Conservation (phyloP, 2,113 vertebrate species). For the Chamaea fasciata region DNA sequence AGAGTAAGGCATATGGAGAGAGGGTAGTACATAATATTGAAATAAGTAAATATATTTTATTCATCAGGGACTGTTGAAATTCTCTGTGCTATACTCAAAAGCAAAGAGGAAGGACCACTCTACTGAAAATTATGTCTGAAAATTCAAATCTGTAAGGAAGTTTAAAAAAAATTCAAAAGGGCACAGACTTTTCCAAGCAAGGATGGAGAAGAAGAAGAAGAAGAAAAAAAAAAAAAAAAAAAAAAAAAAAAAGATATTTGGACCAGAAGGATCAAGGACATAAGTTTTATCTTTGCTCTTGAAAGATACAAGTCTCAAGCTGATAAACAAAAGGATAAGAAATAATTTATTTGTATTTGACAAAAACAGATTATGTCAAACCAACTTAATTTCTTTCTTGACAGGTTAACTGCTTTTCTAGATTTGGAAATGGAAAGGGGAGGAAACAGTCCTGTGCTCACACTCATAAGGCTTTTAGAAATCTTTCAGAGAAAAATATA, state of each 20-base stretch:
- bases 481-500: not conserved
- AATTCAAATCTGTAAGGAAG: not conserved
- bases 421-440: not conserved
- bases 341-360: not conserved
- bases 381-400: not conserved
- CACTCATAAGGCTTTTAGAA: not conserved
- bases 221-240: no score
- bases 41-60: not conserved
- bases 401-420: not conserved
- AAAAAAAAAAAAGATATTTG: not conserved
- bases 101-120: not conserved
- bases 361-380: not conserved
- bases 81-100: not conserved
- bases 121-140: not conserved
- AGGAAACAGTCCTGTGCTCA: not conserved
- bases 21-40: not conserved
- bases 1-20: not conserved
- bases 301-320: not conserved
- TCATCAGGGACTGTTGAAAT: not conserved
- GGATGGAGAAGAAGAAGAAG: accelerated
- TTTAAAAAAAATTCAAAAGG: not conserved
- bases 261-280: not conserved
- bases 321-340: not conserved
- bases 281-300: not conserved
- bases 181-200: not conserved